Conservation (phyloP, 2,113 vertebrate genomes). For the Nymphicus hollandicus region DNA sequence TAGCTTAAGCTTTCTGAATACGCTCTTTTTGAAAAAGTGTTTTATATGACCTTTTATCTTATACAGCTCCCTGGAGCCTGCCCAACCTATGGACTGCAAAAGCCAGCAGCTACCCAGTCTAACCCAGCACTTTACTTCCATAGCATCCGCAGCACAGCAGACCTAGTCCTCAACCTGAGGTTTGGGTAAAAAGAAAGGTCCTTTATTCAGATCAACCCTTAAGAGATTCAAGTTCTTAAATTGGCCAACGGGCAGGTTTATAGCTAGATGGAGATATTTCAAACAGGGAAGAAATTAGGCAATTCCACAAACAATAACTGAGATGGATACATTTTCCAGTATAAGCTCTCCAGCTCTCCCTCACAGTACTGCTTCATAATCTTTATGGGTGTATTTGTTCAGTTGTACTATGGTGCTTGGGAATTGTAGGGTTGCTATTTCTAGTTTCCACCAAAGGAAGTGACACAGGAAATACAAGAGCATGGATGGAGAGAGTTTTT, state of each 20-base stretch:
- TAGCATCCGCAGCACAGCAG: background rate
- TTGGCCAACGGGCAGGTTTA: background rate
- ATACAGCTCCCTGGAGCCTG: background rate
- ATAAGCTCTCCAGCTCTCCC: background rate
- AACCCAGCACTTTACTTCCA: background rate
- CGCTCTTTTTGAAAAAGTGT: background rate
- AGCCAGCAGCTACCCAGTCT: background rate
- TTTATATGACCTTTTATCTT: background rate
- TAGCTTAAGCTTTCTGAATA: background rate
- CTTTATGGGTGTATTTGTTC: background rate
- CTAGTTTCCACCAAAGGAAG: background rate
- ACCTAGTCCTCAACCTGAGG: background rate
- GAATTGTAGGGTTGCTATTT: background rate
- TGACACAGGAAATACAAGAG: background rate
- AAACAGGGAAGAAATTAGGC: background rate
- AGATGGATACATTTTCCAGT: accelerated
- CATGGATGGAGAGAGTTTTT: background rate
- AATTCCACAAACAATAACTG: background rate
- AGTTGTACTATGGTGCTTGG: background rate
- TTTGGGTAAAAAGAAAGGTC: background rate
- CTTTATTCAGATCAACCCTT: background rate
- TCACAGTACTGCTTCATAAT: background rate
- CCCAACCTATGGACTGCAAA: background rate
- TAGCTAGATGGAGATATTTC: background rate
- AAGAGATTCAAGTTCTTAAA: background rate